Evolutionary conservation across 2,888 invertebrate species (phyloP), one percentile per base, ranked within the genome.

Genomic region (Campoletis raptor): DNA sequence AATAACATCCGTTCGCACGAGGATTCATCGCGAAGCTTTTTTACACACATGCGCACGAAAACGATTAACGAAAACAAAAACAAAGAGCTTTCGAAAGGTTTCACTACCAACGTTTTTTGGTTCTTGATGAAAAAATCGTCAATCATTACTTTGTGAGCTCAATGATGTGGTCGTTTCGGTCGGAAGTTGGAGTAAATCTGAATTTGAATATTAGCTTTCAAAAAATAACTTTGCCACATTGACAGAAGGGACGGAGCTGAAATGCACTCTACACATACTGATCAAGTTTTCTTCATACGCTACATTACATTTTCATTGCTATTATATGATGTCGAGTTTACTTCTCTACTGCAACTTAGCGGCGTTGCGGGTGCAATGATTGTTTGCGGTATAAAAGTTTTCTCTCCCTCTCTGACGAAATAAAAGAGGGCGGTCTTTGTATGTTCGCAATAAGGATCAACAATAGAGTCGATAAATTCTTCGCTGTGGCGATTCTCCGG

Each of bases 221-320:
- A 64, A 21, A 76, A 61, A 45, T n/a, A n/a, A n/a, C n/a, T n/a
- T n/a, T 21, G 21, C 12, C n/a, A 66, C 64, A 36, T 73, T 61
- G 89, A 89, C 88, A 90, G 90, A 90, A 91, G 91, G 94, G 93
- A 94, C 94, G 93, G 93, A 94, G 91, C 92, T 92, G 92, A 92
- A 92, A 92, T 92, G 90, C 90, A 90, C 89, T 88, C 85, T 89
- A n/a, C n/a, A 89, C 89, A 87, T 91, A 92, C 88, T 89, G 90
- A 90, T 83, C 88, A 90, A 83, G 83, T 90, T 74, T 81, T 61
- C 61, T 69, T 42, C 69, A 67, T 42, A 30, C 74, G 6, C 54
- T 66, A 66, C 48, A 69, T 76, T 73, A 80, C 80, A 37, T 76
- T 80, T 73, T 67, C 70, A 72, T 66, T 24, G 37, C 40, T 52